phyloP scores from a whole-genome alignment of 2,113 vertebrate species.

The Neomonachus schauinslandi region DNA sequence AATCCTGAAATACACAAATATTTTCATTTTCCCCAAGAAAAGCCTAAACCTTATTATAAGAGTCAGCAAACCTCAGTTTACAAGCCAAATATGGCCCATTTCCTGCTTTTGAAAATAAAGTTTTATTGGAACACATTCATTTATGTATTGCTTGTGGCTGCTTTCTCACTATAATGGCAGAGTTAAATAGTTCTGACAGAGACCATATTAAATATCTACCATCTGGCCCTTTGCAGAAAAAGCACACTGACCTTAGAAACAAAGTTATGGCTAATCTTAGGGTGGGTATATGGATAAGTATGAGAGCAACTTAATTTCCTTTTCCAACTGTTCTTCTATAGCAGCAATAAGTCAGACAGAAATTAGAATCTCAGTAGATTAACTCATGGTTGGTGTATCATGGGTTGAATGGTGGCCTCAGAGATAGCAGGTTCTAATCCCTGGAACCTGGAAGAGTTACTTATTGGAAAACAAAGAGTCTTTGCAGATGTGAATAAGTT shows the following conservation, averaged over 20 bases:
- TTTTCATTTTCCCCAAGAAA: not conserved
- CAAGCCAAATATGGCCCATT: not conserved
- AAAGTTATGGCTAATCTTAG: not conserved
- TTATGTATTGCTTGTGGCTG: not conserved
- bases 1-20: not conserved
- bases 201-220: not conserved
- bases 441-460: not conserved
- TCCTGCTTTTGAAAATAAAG: not conserved
- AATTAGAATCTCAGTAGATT: not conserved
- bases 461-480: not conserved
- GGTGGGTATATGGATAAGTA: too few relatives aligned
- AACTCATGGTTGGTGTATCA: not conserved
- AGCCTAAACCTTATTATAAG: not conserved
- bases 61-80: not conserved
- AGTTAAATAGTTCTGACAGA: slow-evolving; percentile 3
- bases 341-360: not conserved
- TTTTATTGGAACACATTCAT: not conserved
- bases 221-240: not conserved
- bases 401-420: not conserved
- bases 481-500: not conserved
- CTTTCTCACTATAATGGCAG: not conserved
- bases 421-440: not conserved
- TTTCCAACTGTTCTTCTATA: not conserved
- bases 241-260: not conserved
- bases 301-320: not conserved